Evolutionary conservation across 2,888 invertebrate species (phyloP).

Genomic region (Eugnorisma glareosa): DNA sequence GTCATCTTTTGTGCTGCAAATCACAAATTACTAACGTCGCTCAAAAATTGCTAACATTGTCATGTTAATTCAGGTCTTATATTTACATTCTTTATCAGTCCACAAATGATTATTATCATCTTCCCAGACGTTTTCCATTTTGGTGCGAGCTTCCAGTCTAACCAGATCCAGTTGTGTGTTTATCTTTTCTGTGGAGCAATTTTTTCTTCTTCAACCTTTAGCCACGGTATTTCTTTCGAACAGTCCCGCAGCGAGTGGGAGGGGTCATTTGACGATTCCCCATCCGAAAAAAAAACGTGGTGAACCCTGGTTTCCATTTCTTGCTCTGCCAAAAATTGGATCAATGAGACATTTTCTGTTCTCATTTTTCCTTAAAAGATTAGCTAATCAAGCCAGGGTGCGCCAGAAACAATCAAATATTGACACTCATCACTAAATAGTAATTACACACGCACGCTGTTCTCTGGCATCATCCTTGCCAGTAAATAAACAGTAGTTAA

Average conservation of each 20-base stretch:
- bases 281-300: no score
- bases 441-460: constrained; percentile 16
- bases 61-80: neutral
- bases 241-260: no score
- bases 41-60: neutral
- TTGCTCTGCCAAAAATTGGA: neutral
- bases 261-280: no score
- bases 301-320: neutral
- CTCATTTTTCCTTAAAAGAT: no score
- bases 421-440: neutral
- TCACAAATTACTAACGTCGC: neutral
- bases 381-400: neutral
- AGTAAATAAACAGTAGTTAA: constrained; percentile 55
- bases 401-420: neutral
- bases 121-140: no score
- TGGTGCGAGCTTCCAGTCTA: neutral
- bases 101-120: neutral
- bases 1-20: neutral
- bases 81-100: neutral
- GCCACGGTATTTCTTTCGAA: no score
- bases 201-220: no score
- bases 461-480: neutral
- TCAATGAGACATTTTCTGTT: no score
- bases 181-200: neutral
- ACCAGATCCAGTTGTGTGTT: neutral